These are phyloP conservation scores for Hyperoplus immaculatus DNA, from an alignment of 2,797 vertebrate genomes.

Conservation along the genomic window DNA sequence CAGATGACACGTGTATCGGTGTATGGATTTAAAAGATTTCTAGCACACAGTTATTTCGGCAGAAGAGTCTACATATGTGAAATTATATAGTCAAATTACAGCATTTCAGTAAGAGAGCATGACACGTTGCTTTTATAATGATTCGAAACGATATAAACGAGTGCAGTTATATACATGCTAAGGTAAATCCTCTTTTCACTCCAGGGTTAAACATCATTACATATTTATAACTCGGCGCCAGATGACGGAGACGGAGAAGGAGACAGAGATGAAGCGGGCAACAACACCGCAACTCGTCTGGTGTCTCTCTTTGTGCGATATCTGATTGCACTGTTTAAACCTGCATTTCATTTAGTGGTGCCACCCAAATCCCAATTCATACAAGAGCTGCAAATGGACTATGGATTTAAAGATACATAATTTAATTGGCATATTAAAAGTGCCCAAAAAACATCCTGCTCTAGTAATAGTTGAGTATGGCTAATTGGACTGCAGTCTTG, in stretches of 20 bases:
- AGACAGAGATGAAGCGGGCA: constrained; percentile 76
- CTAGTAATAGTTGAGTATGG: constrained; percentile 45
- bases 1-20: constrained; percentile 43
- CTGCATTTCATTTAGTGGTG: constrained; percentile 76
- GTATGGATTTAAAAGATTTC: constrained; percentile 50
- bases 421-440: constrained; percentile 81
- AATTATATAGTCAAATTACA: constrained; percentile 59
- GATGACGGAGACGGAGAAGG: constrained; percentile 81
- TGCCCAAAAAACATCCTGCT: constrained; percentile 65
- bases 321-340: constrained; percentile 84
- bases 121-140: constrained; percentile 30
- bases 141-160: constrained; percentile 61
- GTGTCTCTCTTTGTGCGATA: constrained; percentile 74
- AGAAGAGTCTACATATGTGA: constrained; percentile 33
- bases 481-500: constrained; percentile 31
- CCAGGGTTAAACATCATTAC: constrained; percentile 86
- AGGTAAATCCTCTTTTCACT: constrained; percentile 81
- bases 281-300: constrained; percentile 74
- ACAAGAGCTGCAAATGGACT: constrained; percentile 78
- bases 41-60: constrained; percentile 28
- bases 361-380: constrained; percentile 80
- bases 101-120: constrained; percentile 44
- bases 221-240: constrained; percentile 87
- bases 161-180: constrained; percentile 74
- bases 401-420: constrained; percentile 82